Evolutionary conservation across 2,888 invertebrate genomes (phyloP), one percentile per base, ranked within the genome.

Genomic region (Drosophila tanythrix): DNA sequence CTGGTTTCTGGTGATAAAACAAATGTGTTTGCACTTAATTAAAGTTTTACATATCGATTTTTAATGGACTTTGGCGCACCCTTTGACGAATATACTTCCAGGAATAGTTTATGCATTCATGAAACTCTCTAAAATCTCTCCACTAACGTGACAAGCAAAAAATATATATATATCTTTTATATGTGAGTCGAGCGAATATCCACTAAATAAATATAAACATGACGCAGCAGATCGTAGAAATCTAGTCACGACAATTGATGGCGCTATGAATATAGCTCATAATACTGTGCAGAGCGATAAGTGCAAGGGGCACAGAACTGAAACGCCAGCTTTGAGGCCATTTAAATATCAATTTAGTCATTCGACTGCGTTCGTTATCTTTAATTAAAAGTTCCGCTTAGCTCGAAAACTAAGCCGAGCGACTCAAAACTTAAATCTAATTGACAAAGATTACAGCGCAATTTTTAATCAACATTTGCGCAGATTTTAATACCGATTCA

Each of bases 331-430:
- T 64, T 72, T 74, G 33, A 40, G 62, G 65, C 56, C 81, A 76
- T 73, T 80, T 77, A 74, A 74, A 83, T 74, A 71, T 27, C 76
- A 83, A 83, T 82, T 77, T 77, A 71, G 59, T 61, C 69, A 72
- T 60, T 62, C 73, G 60, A 74, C 70, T 69, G 70, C 70, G 68
- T 79, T 89, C 55, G 52, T 52, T 64, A 66, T 48, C 43, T 72
- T 80, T 46, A 89, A 85, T 85, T 85, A 83, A 88, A 83, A 83
- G 84, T 87, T 85, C 81, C 89, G 89, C 79, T 76, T 65, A 59
- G 66, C 63, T 67, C 52, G 69, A 35, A 40, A 21, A 31, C 55
- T 25, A n/a, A 50, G 36, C 36, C 56, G 46, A 43, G 51, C 8
- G 15, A 25, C 46, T 25, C 35, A 38, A 55, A 58, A 60, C 46